These are phyloP conservation scores for Rallus limicola DNA, from an alignment of 2,113 vertebrate genomes.

Conservation along the genomic window DNA sequence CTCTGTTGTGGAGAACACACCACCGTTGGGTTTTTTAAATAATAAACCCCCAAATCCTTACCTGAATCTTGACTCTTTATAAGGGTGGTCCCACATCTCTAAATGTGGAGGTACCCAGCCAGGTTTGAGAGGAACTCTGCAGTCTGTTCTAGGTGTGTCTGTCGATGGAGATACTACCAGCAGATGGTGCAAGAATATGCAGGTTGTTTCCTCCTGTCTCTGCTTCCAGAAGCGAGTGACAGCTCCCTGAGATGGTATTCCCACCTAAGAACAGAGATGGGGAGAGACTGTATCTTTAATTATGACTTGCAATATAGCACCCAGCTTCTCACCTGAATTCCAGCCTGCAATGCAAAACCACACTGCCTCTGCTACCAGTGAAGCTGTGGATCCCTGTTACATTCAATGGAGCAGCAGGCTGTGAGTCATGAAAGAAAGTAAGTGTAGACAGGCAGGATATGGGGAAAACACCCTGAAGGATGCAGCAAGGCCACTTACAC, in stretches of 20 bases:
- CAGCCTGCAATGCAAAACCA: not conserved
- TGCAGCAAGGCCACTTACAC: not conserved
- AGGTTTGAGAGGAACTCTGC: not conserved
- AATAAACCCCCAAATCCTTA: not conserved
- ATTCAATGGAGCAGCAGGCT: not conserved
- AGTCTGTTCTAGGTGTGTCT: not conserved
- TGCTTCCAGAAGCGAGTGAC: not conserved
- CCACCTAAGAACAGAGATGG: not conserved
- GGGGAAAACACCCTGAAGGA: not conserved
- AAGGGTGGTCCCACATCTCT: fast-evolving
- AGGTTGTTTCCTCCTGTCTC: not conserved
- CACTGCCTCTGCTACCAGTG: not conserved
- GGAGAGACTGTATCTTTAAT: not conserved
- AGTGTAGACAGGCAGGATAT: not conserved
- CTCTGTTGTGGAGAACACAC: not conserved
- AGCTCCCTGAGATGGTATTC: not conserved
- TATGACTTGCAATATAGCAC: not conserved
- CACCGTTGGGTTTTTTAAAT: not conserved
- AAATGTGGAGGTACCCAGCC: not conserved
- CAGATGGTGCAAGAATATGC: conserved; percentile 37
- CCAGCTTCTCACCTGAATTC: not conserved
- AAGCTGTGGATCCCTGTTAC: not conserved
- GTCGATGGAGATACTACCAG: not conserved
- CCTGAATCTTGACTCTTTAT: not conserved
- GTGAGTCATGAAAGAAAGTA: not conserved